These are phyloP conservation scores for Saturnia pavonia DNA, from an alignment of 2,888 invertebrate species.

Conservation along the genomic window DNA sequence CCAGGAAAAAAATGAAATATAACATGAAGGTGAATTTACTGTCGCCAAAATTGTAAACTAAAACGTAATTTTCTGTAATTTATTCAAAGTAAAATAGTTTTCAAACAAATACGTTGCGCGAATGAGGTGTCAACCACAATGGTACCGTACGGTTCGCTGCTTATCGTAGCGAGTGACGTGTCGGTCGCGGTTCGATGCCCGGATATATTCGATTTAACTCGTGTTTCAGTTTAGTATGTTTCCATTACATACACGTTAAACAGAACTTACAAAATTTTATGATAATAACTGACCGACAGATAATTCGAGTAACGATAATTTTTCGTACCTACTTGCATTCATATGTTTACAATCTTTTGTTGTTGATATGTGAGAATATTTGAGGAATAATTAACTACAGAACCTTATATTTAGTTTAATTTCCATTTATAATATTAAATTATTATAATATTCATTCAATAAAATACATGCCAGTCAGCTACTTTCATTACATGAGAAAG, in stretches of 20 bases:
- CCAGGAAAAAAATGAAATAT: not conserved
- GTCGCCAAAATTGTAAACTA: not conserved
- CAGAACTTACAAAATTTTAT: not conserved
- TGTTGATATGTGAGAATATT: too few species aligned
- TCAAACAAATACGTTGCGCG: slow-evolving; percentile 28
- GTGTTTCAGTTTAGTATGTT: slow-evolving; percentile 25
- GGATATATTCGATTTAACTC: slow-evolving; percentile 50
- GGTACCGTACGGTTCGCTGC: slow-evolving; percentile 51
- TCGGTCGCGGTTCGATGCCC: slow-evolving; percentile 61
- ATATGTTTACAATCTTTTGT: too few species aligned
- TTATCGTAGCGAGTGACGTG: slow-evolving; percentile 57
- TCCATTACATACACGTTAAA: not conserved
- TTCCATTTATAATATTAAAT: too few species aligned
- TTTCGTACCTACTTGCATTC: not conserved
- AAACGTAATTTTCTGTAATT: not conserved
- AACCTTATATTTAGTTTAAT: too few species aligned
- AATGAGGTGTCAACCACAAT: slow-evolving; percentile 22
- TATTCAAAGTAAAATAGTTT: not conserved
- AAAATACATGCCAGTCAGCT: too few species aligned
- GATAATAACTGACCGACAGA: not conserved
- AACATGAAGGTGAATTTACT: not conserved
- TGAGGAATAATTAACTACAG: too few species aligned
- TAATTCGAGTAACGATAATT: not conserved
- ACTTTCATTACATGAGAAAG: too few species aligned
- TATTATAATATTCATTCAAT: too few species aligned